phyloP scores from a whole-genome alignment of 2,797 vertebrate species.

The Erpetoichthys calabaricus region DNA sequence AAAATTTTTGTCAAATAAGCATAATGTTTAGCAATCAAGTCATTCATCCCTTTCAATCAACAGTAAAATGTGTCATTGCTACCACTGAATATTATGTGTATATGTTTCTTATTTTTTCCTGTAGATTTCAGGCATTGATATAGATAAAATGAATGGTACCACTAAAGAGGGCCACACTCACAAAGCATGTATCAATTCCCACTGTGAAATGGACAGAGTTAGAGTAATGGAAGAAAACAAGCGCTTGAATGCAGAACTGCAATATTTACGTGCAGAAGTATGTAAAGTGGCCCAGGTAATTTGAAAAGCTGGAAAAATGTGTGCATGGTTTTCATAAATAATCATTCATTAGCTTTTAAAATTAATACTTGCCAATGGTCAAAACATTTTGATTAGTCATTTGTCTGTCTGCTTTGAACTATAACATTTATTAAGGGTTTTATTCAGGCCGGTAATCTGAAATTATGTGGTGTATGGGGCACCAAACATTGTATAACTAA shows the following conservation, averaged over 20 bases:
- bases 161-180: slow-evolving; percentile 26
- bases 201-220: slow-evolving; percentile 39
- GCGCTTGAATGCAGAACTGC: slow-evolving; percentile 43
- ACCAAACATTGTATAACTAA: too few species aligned
- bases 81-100: not conserved
- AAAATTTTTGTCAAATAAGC: too few species aligned
- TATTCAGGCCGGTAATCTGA: too few species aligned
- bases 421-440: too few species aligned
- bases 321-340: too few species aligned
- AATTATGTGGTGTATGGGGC: too few species aligned
- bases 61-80: not conserved
- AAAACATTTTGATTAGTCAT: too few species aligned
- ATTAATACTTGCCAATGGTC: too few species aligned
- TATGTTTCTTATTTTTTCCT: not conserved
- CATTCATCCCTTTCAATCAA: not conserved
- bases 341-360: too few species aligned
- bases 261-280: slow-evolving; percentile 38
- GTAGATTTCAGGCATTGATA: slow-evolving; percentile 49
- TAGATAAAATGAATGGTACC: slow-evolving; percentile 35
- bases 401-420: too few species aligned
- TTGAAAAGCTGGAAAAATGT: too few species aligned
- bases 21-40: not conserved
- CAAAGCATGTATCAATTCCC: slow-evolving; percentile 40
- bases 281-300: slow-evolving; percentile 60
- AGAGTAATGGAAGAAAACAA: slow-evolving; percentile 42